Evolutionary conservation across 2,888 invertebrate genomes (phyloP).

Genomic region (Branchipolynoe longqiensis): DNA sequence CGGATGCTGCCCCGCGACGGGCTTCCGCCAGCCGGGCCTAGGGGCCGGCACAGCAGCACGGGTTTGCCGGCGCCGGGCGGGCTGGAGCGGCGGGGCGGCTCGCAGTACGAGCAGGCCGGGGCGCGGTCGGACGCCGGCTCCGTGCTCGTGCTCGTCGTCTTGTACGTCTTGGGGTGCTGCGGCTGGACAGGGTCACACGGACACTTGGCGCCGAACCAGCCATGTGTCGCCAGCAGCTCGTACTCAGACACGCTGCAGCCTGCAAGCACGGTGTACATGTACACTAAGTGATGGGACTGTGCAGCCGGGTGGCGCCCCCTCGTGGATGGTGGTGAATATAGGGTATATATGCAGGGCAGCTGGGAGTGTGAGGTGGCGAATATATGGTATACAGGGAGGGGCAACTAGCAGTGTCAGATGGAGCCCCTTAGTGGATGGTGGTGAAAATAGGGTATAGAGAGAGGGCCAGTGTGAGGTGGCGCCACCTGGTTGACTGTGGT

Average conservation of each 20-base stretch:
- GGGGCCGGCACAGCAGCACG: conserved; percentile 7
- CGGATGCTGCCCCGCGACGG: neutral
- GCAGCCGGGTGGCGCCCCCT: too few relatives aligned
- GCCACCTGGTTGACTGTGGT: too few relatives aligned
- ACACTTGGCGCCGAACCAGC: conserved; percentile 62
- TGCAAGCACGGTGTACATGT: too few relatives aligned
- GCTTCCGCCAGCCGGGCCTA: neutral
- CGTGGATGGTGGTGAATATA: too few relatives aligned
- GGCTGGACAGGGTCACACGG: conserved; percentile 55
- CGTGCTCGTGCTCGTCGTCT: conserved; percentile 59
- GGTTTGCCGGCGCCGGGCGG: conserved; percentile 38
- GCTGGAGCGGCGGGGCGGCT: conserved; percentile 48
- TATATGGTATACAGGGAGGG: too few relatives aligned
- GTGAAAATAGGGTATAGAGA: too few relatives aligned
- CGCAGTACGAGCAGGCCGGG: conserved; percentile 45
- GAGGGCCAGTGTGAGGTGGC: too few relatives aligned
- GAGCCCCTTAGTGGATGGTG: too few relatives aligned
- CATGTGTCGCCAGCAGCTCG: conserved; percentile 52
- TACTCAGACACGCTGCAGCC: conserved; percentile 56
- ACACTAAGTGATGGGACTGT: too few relatives aligned
- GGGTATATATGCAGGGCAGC: too few relatives aligned
- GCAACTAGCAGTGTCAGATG: too few relatives aligned
- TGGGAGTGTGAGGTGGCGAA: too few relatives aligned
- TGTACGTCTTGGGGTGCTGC: conserved; percentile 51
- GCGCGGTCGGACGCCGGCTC: conserved; percentile 26